Conservation (phyloP, 1,140 invertebrate genomes). For the Cotesia glomerata region DNA sequence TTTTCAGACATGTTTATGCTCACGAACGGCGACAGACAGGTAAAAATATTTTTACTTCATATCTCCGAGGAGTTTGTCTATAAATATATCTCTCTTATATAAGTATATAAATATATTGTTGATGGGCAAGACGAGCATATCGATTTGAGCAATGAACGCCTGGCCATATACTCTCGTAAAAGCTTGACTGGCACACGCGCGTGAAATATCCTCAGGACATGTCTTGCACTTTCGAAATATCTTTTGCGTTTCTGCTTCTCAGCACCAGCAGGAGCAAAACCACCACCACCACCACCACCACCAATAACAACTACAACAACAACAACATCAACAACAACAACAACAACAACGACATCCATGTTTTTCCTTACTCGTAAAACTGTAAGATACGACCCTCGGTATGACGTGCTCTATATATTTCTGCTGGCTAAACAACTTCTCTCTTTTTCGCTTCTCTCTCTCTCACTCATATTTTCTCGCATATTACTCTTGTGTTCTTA, state of each 20-base stretch:
- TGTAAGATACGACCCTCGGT: slow-evolving; percentile 30
- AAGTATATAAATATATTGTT: not conserved
- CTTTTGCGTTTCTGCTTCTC: slow-evolving; percentile 24
- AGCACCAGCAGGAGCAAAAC: too few relatives aligned
- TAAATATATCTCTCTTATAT: not conserved
- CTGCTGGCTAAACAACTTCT: not conserved
- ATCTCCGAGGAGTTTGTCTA: not conserved
- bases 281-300: too few relatives aligned
- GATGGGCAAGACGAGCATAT: not conserved
- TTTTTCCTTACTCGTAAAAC: slow-evolving; percentile 34
- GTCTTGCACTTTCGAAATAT: slow-evolving; percentile 18
- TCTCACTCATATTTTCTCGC: not conserved
- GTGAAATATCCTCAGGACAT: slow-evolving; percentile 26
- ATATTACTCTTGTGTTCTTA: not conserved
- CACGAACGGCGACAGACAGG: slow-evolving; percentile 13
- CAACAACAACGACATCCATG: slow-evolving; percentile 1
- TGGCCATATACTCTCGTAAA: slow-evolving; percentile 19
- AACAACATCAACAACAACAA: slow-evolving; percentile 1
- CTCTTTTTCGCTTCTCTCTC: not conserved
- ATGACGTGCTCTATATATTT: slow-evolving; percentile 28
- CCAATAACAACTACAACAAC: not conserved
- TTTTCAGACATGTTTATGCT: slow-evolving; percentile 18
- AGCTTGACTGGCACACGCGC: not conserved
- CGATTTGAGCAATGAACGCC: slow-evolving; percentile 19
- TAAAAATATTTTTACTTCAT: slow-evolving; percentile 11